Percentiles rank a stretch among this genome's conserved stretches.
phyloP scores from a whole-genome alignment of 2,113 vertebrate species.

The Lamprotornis superbus region DNA sequence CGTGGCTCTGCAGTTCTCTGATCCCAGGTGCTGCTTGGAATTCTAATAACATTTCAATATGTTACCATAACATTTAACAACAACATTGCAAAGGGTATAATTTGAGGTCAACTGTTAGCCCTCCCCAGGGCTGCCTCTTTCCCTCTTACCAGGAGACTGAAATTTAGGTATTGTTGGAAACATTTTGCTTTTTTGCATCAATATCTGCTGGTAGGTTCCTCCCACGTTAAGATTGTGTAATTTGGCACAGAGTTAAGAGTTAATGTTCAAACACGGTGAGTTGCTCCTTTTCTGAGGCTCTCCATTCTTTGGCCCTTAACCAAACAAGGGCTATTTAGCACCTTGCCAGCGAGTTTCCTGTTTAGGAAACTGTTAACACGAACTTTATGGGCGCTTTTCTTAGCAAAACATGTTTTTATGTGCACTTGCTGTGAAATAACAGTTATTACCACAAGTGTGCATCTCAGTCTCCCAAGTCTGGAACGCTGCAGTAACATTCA shows the following conservation, averaged over 20 bases:
- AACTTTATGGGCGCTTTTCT: conserved; percentile 1
- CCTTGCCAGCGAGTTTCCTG: conserved; percentile 29
- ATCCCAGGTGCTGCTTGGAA: neutral
- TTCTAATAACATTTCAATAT: neutral
- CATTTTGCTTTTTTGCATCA: neutral
- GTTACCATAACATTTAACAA: neutral
- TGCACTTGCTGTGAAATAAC: neutral
- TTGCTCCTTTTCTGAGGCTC: neutral
- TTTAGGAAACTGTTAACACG: neutral
- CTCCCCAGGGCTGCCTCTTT: neutral
- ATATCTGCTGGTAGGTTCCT: conserved; percentile 23
- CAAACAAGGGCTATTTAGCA: conserved; percentile 58
- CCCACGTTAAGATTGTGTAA: conserved; percentile 9
- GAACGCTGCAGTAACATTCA: neutral
- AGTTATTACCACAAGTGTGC: neutral
- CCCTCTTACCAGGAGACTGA: neutral
- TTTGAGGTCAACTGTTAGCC: neutral
- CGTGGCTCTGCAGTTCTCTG: rapidly evolving
- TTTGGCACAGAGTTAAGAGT: conserved; percentile 40
- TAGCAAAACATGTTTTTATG: neutral
- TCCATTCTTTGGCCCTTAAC: neutral
- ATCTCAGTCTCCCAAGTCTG: neutral
- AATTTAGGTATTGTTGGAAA: neutral
- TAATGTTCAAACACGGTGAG: neutral
- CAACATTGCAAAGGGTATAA: neutral